Base-by-base conservation (phyloP, 2,888 invertebrate genomes). In the Eupithecia dodoneata region DNA sequence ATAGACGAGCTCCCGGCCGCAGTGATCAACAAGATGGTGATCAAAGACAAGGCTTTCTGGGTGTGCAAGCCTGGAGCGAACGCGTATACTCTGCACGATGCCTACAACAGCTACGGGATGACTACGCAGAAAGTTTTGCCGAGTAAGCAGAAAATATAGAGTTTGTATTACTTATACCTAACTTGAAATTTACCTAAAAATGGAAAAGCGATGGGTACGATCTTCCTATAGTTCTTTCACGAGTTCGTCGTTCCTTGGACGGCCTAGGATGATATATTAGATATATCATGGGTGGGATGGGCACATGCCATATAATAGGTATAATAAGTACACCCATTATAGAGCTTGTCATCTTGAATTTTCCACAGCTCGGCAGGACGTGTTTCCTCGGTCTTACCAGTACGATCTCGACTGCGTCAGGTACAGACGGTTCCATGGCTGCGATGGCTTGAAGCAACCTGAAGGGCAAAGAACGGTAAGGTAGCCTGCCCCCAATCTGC, bases 311-410 rank as follows among this genome's bases (percentile, higher is more conserved):
- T 30, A 30, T 30, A 30, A 30, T 30, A 30, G n/a, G n/a, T n/a
- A n/a, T n/a, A n/a, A n/a, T 30, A 10, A 1, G 10, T 9, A 47
- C 47, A 47, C 12, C 47, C 47, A 3, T 65, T 41, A 15, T 30
- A 30, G 30, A 30, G 30, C 30, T 30, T 30, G 15, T 66, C 2
- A 42, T 4, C 3, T 70, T 45, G 3, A n/a, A 45, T 5, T 9
- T n/a, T 49, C 47, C 45, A n/a, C 86, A 94, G 94, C 87, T 41
- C 91, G 85, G 76, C 94, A 94, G 83, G 91, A 89, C 67, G 90
- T 96, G 2, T 96, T 96, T 84, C 95, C 96, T 67, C 93, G 96
- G 10, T 95, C 96, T 0, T 96, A 95, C 83, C 95, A 95, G 81
- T 96, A 95, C 80, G 96, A 96, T 82, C 84, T 96, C 67, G 96